A percentile compares a stretch with the other conserved stretches of the same genome.
Evolutionary conservation across 35 echinoderm and acorn worm species (phyloP).

Genomic region (Lytechinus variegatus): DNA sequence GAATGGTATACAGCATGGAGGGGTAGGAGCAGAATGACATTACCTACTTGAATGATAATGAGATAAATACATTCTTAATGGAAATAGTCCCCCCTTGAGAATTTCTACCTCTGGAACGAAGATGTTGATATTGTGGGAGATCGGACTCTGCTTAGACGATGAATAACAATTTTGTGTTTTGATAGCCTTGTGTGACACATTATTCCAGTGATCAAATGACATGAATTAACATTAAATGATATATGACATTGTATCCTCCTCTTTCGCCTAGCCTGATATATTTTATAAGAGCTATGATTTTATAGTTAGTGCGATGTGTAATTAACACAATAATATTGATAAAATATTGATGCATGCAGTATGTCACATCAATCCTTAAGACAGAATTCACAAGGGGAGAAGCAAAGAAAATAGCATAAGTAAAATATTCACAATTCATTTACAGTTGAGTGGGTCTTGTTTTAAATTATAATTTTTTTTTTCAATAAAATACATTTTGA

Average conservation of each 20-base stretch:
- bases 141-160: neutral
- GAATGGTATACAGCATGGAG: neutral
- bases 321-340: neutral
- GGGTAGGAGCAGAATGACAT: neutral
- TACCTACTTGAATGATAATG: neutral
- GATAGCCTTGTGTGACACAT: neutral
- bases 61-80: neutral
- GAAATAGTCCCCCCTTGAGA: neutral
- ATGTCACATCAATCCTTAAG: too few relatives aligned
- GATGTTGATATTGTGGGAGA: neutral
- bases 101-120: neutral
- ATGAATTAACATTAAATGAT: neutral
- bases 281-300: neutral
- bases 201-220: neutral
- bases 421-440: too few relatives aligned
- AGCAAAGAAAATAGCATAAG: too few relatives aligned
- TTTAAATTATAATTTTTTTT: too few relatives aligned
- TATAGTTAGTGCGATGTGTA: neutral
- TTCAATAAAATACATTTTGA: too few relatives aligned
- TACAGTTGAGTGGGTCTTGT: too few relatives aligned
- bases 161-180: slow-evolving; percentile 16
- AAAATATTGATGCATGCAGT: too few relatives aligned
- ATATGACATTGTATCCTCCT: neutral
- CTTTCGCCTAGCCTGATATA: neutral
- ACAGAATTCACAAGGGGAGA: too few relatives aligned